Evolutionary conservation across 1,140 invertebrate genomes (phyloP), one percentile per base, ranked within the genome.

Genomic region (Drosophila lini): DNA sequence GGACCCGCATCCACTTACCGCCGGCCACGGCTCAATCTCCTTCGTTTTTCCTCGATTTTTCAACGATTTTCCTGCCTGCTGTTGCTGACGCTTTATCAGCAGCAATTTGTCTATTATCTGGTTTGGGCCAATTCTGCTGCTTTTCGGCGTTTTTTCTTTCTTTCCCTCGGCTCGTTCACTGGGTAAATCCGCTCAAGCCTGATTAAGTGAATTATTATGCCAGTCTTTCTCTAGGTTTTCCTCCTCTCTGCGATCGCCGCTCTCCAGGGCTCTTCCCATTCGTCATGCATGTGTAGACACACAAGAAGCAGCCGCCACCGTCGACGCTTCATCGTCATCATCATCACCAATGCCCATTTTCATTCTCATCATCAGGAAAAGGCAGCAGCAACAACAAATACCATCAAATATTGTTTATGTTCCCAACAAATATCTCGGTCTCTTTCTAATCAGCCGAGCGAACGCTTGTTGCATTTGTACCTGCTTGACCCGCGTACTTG

Each of bases 331-430:
- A 67, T 28, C 56, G 58, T 65, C 62, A 41, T 32, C 47, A 16
- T 50, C 47, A 31, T 50, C 36, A 44, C 16, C 65, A 69, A 69
- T 41, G 53, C 28, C 58, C 62, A 60, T 60, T 60, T 44, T 47
- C 32, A 38, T 67, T 48, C 42, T 64, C 60, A 45, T 44, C 10
- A 34, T 38, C 40, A 25, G 36, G 41, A 56, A 70, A 65, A 36
- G 25, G 74, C 69, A 60, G 59, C 63, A 48, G 45, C 52, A 74
- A 48, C 65, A 62, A 40, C 65, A 65, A 53, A 36, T 36, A 42
- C 80, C 73, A 88, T 88, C 83, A 88, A 89, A 88, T 80, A 88
- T 89, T 88, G 83, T 88, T 88, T 88, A 88, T 88, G 83, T 89
- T 86, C 73, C 78, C 80, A 88, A 80, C 80, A 81, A 71, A 70